Evolutionary conservation across 2,888 invertebrate genomes (phyloP).

Genomic region (Physocephala rufipes): DNA sequence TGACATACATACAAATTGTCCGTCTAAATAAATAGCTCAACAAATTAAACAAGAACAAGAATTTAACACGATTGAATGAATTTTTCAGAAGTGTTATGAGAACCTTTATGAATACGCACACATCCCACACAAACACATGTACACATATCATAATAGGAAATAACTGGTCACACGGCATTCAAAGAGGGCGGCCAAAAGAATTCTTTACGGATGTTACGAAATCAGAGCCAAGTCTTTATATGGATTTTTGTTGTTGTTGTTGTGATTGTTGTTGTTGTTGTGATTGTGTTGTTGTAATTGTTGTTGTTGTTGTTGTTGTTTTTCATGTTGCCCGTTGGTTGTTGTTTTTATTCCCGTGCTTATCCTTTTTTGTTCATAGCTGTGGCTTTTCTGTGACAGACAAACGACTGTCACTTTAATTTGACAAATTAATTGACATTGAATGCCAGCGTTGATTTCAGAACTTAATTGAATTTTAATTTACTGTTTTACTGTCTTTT

Average conservation of each 20-base stretch:
- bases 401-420: conserved; percentile 50
- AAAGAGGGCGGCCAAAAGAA: too few species aligned
- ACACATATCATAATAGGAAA: conserved; percentile 5
- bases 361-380: conserved; percentile 18
- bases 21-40: background rate
- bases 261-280: too few species aligned
- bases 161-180: background rate
- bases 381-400: conserved; percentile 19
- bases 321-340: conserved; percentile 30
- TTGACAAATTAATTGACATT: conserved; percentile 60
- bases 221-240: background rate
- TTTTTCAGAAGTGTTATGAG: background rate
- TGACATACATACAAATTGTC: background rate
- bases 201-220: conserved; percentile 15
- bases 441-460: conserved; percentile 41
- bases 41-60: background rate
- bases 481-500: conserved; percentile 24
- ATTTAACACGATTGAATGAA: background rate
- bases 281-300: background rate
- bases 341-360: conserved; percentile 1
- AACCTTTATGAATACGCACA: background rate
- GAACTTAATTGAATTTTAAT: conserved; percentile 44
- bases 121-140: conserved; percentile 36
- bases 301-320: background rate
- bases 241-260: background rate